Percentiles rank a stretch among this genome's conserved stretches.
Conservation (phyloP, 2,797 vertebrate species). For the Poeciliopsis turneri region DNA sequence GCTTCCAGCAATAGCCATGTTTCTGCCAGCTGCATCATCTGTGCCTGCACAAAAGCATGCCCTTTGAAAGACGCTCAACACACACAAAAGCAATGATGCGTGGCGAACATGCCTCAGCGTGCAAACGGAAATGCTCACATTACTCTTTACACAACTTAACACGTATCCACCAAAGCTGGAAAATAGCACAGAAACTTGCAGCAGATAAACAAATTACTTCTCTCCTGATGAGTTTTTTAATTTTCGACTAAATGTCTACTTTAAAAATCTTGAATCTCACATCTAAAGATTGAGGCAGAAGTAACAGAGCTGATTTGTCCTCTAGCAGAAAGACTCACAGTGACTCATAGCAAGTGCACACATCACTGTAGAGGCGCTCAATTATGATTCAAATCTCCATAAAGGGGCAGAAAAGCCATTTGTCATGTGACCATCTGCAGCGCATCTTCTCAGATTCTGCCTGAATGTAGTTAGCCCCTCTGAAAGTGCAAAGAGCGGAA, state of each 20-base stretch:
- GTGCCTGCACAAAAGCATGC: slow-evolving; percentile 79
- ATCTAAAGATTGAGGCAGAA: slow-evolving; percentile 63
- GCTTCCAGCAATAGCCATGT: slow-evolving; percentile 78
- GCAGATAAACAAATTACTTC: slow-evolving; percentile 4
- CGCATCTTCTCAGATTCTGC: slow-evolving; percentile 68
- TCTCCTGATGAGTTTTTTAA: slow-evolving; percentile 14
- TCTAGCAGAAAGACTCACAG: slow-evolving; percentile 67
- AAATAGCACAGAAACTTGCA: slow-evolving; percentile 7
- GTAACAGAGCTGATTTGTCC: slow-evolving; percentile 74
- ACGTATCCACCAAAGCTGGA: slow-evolving; percentile 26
- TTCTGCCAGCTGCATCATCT: slow-evolving; percentile 81
- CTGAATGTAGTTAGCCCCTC: slow-evolving; percentile 65
- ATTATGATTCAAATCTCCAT: slow-evolving; percentile 81
- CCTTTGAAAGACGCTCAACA: slow-evolving; percentile 77
- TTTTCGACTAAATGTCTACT: slow-evolving; percentile 19
- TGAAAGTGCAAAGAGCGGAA: slow-evolving; percentile 64
- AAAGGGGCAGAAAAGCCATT: slow-evolving; percentile 77
- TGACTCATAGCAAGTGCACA: slow-evolving; percentile 74
- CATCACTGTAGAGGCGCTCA: slow-evolving; percentile 77
- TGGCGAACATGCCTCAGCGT: slow-evolving; percentile 73
- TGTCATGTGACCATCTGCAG: slow-evolving; percentile 80
- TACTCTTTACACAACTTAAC: slow-evolving; percentile 47
- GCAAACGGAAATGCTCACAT: slow-evolving; percentile 67
- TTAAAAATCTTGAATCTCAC: slow-evolving; percentile 56
- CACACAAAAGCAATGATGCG: slow-evolving; percentile 76